Percentiles rank a stretch among this genome's conserved stretches.
phyloP scores from a whole-genome alignment of 1,140 invertebrate species.

The Gryon sp. region DNA sequence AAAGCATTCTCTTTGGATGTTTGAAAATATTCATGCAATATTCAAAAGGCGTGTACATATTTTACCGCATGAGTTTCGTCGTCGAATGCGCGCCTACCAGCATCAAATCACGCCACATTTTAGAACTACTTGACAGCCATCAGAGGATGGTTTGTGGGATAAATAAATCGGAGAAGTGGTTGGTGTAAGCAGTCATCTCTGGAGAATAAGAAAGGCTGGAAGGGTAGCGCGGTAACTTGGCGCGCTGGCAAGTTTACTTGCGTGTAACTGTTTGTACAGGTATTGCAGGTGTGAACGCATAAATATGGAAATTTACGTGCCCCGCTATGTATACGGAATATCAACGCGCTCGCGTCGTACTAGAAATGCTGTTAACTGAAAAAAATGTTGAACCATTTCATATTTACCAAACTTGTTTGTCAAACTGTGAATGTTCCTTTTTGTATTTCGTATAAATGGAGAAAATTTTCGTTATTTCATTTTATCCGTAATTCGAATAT shows the following conservation, averaged over 20 bases:
- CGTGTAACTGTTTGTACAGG: slow-evolving; percentile 11
- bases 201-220: slow-evolving; percentile 35
- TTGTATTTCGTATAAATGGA: slow-evolving; percentile 23
- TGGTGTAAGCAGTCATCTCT: slow-evolving; percentile 44
- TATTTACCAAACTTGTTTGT: slow-evolving; percentile 35
- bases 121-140: slow-evolving; percentile 50
- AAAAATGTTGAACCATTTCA: slow-evolving; percentile 30
- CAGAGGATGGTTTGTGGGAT: slow-evolving; percentile 34
- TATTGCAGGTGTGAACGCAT: slow-evolving; percentile 41
- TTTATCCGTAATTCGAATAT: slow-evolving; percentile 12
- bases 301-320: slow-evolving; percentile 49
- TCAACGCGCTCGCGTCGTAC: slow-evolving; percentile 1
- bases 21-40: slow-evolving; percentile 49
- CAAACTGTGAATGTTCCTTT: slow-evolving; percentile 29
- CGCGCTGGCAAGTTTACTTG: slow-evolving; percentile 20
- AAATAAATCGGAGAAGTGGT: slow-evolving; percentile 53
- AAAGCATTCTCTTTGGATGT: slow-evolving; percentile 34
- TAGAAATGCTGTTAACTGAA: slow-evolving; percentile 32
- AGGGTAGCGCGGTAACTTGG: slow-evolving; percentile 17
- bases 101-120: slow-evolving; percentile 43
- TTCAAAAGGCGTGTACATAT: slow-evolving; percentile 40
- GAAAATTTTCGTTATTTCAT: slow-evolving; percentile 10
- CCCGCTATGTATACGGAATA: slow-evolving; percentile 10
- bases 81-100: slow-evolving; percentile 31
- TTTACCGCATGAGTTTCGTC: slow-evolving; percentile 26